Percentiles rank a stretch among this genome's conserved stretches.
These are phyloP conservation scores for Sitophilus oryzae DNA, from an alignment of 1,140 invertebrate genomes.

Conservation along the genomic window DNA sequence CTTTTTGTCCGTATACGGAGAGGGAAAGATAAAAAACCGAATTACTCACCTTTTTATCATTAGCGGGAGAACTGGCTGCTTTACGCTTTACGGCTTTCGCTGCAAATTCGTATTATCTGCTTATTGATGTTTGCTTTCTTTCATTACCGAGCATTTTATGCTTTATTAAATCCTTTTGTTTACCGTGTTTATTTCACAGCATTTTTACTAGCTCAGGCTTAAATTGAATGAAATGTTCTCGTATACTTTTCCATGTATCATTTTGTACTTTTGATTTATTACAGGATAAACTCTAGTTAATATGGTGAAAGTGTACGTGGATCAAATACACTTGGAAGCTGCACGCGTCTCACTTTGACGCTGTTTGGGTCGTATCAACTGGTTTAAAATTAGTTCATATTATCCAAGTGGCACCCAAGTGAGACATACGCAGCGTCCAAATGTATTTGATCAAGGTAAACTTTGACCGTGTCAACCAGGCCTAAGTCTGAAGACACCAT, in stretches of 20 bases:
- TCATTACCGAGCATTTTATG: background rate
- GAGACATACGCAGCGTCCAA: no score
- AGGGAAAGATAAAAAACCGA: constrained; percentile 2
- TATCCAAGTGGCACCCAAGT: no score
- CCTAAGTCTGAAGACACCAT: no score
- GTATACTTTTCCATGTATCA: background rate
- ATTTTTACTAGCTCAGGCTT: background rate
- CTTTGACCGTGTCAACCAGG: no score
- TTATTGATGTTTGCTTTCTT: background rate
- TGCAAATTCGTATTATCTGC: background rate
- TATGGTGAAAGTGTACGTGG: background rate
- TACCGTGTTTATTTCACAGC: background rate
- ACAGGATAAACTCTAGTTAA: background rate
- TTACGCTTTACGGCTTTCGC: background rate
- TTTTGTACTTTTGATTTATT: background rate
- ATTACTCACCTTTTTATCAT: constrained; percentile 16
- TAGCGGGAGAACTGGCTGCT: constrained; percentile 4
- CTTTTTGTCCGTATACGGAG: constrained; percentile 1
- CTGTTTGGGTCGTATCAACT: no score
- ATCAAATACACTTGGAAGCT: no score
- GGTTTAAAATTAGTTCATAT: no score
- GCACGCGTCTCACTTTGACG: no score
- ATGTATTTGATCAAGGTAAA: no score
- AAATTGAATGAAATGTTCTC: background rate
- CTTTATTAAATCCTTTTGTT: background rate